Percentiles rank a stretch among this genome's conserved stretches.
These are phyloP conservation scores for Collichthys lucidus DNA, from an alignment of 2,113 vertebrate genomes.

Conservation along the genomic window DNA sequence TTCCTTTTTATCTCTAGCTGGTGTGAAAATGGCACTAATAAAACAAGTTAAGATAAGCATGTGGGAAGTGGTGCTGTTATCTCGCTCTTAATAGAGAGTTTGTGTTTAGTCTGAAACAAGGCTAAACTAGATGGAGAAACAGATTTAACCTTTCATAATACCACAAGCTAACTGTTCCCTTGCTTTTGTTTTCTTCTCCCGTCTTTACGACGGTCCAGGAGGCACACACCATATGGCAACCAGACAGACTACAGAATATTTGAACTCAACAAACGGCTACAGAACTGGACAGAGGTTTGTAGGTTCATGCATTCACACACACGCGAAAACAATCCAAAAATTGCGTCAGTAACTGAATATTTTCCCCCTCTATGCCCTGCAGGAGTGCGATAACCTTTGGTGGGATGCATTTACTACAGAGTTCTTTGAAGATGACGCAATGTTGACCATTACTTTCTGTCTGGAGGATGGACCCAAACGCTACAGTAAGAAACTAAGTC, in stretches of 20 bases:
- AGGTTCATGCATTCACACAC: neutral
- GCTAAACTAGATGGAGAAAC: constrained; percentile 8
- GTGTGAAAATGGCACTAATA: constrained; percentile 36
- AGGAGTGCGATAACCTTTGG: constrained; percentile 99
- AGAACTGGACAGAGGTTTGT: constrained; percentile 97
- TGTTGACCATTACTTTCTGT: constrained; percentile 99
- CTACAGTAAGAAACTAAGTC: constrained; percentile 90
- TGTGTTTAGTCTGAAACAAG: constrained; percentile 25
- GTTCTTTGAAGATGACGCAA: constrained; percentile 99
- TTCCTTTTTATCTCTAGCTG: constrained; percentile 25
- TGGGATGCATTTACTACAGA: constrained; percentile 99
- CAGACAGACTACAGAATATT: constrained; percentile 99
- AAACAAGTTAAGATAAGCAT: constrained; percentile 45
- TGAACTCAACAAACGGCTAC: constrained; percentile 98
- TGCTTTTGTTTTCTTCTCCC: constrained; percentile 33
- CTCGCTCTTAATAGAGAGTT: constrained; percentile 37
- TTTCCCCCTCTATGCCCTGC: neutral
- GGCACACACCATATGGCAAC: constrained; percentile 97
- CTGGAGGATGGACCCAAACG: constrained; percentile 99
- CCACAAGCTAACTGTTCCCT: constrained; percentile 5
- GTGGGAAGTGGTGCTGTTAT: constrained; percentile 41
- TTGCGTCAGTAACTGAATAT: neutral
- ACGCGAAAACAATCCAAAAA: neutral
- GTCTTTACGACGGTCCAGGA: constrained; percentile 81
- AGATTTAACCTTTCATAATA: constrained; percentile 8